Evolutionary conservation across 2,888 invertebrate genomes (phyloP).

Genomic region (Parochlus steinenii): DNA sequence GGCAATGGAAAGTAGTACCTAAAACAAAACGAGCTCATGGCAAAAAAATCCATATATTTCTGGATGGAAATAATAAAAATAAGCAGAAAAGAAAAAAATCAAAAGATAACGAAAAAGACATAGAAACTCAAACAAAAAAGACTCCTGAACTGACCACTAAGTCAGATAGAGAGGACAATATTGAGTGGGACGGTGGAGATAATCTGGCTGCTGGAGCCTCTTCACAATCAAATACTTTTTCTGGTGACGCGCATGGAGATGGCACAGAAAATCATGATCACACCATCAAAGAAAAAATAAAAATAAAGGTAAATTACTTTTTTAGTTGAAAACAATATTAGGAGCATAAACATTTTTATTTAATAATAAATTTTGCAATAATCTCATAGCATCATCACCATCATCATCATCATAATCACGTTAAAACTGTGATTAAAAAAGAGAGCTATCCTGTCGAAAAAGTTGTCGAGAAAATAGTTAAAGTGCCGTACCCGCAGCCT

Average conservation of each 20-base stretch:
- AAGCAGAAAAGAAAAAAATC: not conserved
- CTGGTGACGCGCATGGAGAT: conserved; percentile 2
- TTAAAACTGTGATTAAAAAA: conserved; percentile 42
- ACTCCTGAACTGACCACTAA: conserved; percentile 10
- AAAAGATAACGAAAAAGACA: not conserved
- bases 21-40: conserved; percentile 3
- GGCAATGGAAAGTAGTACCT: conserved; percentile 7
- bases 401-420: conserved; percentile 46
- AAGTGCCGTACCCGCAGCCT: conserved; percentile 12
- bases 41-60: conserved; percentile 10
- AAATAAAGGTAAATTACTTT: conserved; percentile 8
- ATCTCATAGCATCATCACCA: conserved; percentile 41
- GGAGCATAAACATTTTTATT: too few species aligned
- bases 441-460: conserved; percentile 36
- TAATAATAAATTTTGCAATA: too few species aligned
- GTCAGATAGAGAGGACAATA: not conserved
- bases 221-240: too few species aligned
- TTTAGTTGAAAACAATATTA: too few species aligned
- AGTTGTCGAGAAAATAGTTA: conserved; percentile 14
- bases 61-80: conserved; percentile 2
- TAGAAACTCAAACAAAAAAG: conserved; percentile 7
- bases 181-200: conserved; percentile 4
- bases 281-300: conserved; percentile 10
- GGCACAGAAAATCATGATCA: conserved; percentile 1
- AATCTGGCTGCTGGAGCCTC: not conserved